A percentile compares a stretch with the other conserved stretches of the same genome.
Conservation (phyloP, 2,797 vertebrate species). For the Toxotes lorentzi region DNA sequence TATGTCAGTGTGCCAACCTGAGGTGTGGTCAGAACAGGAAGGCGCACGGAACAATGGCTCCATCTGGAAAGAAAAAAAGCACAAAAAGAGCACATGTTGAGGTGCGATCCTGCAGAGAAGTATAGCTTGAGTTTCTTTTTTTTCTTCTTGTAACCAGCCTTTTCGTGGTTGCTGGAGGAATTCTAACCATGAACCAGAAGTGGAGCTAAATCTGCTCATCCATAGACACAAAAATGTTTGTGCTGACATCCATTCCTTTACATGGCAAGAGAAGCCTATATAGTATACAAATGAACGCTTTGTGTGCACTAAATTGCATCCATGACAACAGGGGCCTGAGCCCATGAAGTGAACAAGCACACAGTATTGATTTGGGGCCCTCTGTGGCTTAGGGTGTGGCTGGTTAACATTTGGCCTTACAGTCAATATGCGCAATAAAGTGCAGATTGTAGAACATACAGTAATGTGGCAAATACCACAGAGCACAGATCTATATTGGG, state of each 20-base stretch:
- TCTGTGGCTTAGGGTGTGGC: conserved; percentile 61
- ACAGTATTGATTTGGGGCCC: conserved; percentile 79
- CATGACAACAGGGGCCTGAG: conserved; percentile 43
- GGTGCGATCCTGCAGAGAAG: neutral
- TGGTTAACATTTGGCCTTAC: conserved; percentile 62
- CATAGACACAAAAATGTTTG: neutral
- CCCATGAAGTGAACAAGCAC: conserved; percentile 55
- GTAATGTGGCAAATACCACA: conserved; percentile 61
- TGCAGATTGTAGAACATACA: conserved; percentile 70
- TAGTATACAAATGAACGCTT: conserved; percentile 18
- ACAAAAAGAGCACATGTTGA: conserved; percentile 27
- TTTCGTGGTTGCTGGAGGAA: neutral
- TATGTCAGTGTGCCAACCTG: conserved; percentile 43
- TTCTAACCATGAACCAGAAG: neutral
- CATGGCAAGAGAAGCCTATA: conserved; percentile 7
- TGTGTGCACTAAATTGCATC: neutral
- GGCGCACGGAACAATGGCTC: conserved; percentile 53
- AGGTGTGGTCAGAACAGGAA: conserved; percentile 33
- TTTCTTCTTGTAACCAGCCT: neutral
- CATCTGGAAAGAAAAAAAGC: conserved; percentile 54
- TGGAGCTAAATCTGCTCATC: neutral
- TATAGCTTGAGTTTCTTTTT: neutral
- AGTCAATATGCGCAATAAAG: conserved; percentile 81
- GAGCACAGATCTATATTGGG: conserved; percentile 67
- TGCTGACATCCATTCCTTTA: conserved; percentile 22